A percentile compares a stretch with the other conserved stretches of the same genome.
These are phyloP conservation scores for Colaptes auratus DNA, from an alignment of 2,113 vertebrate genomes.

Conservation along the genomic window DNA sequence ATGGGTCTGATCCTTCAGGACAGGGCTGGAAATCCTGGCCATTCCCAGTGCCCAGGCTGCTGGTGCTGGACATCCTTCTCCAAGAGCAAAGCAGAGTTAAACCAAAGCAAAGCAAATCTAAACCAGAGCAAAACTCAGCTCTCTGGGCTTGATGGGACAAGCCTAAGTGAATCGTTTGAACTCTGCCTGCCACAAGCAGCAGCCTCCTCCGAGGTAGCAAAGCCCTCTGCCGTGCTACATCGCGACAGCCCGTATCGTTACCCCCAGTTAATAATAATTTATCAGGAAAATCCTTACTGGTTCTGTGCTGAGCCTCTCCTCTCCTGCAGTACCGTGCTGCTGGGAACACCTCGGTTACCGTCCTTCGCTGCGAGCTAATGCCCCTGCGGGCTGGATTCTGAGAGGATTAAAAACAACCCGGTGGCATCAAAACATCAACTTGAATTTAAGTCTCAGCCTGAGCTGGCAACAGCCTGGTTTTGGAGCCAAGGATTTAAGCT, in stretches of 20 bases:
- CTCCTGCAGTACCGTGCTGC: background rate
- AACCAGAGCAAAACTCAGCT: background rate
- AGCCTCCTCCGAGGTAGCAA: background rate
- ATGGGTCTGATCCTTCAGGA: background rate
- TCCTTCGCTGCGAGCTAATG: background rate
- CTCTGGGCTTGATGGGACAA: background rate
- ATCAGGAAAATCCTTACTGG: constrained; percentile 36
- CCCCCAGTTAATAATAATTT: background rate
- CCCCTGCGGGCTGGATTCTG: background rate
- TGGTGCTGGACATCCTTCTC: background rate
- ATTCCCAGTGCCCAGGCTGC: background rate
- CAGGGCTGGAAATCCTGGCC: background rate
- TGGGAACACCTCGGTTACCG: background rate
- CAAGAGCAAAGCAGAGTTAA: background rate
- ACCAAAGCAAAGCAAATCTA: background rate
- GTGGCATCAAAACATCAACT: constrained; percentile 51
- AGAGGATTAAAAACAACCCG: constrained; percentile 48
- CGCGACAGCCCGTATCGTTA: rapidly evolving
- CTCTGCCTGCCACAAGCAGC: background rate
- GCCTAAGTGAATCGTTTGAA: background rate
- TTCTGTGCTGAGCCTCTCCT: background rate
- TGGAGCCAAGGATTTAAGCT: constrained; percentile 24
- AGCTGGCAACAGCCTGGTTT: constrained; percentile 39
- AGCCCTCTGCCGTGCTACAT: background rate
- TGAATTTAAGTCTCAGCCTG: constrained; percentile 60